Base-by-base conservation (phyloP, 2,113 vertebrate species). In the Axis porcinus region DNA sequence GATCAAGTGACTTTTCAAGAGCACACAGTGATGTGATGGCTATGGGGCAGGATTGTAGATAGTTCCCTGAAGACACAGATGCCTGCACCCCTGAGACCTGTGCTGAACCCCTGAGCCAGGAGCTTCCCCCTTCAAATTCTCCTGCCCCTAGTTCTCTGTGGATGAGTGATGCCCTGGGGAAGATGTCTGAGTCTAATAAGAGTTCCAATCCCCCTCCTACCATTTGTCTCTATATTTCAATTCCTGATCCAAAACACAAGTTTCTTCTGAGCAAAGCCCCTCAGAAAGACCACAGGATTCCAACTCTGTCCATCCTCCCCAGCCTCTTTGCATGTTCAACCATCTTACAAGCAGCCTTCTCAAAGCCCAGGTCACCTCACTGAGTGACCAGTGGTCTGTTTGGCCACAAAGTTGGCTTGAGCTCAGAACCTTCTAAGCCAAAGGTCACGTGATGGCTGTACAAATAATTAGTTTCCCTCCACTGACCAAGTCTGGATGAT, bases 311-410 rank as follows among this genome's bases (percentile, higher is more conserved):
- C 40, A 27, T 76, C 13, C 40, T 76, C 70, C 40, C 11, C 6
- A 43, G 6, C 11, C 0, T 43, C 23, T 43, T 27, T 5, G 12
- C 6, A 3, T 14, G 6, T 1, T 15, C 70, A 43, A 14, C 12
- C 23, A 14, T 43, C 40, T 43, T 5, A 36, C 4, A 70, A 43
- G 33, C 21, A 14, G 6, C 11, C 12, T 25, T 57, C 23, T 10
- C 8, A 57, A 57, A 25, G 55, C 23, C 55, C 55, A 57, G 55
- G 17, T 23, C n/a, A 23, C n/a, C 67, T 36, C 12, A 19, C 36
- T 25, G 5, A 43, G 36, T 43, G 70, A 43, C 36, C 23, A 14
- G 36, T 14, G 11, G 36, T 76, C 36, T 43, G 70, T 27, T 43
- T 14, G 5, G 12, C 23, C 12, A 6, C 5, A 3, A 23, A 45